Evolutionary conservation across 2,888 invertebrate species (phyloP).

Genomic region (Crocallis elinguaria): DNA sequence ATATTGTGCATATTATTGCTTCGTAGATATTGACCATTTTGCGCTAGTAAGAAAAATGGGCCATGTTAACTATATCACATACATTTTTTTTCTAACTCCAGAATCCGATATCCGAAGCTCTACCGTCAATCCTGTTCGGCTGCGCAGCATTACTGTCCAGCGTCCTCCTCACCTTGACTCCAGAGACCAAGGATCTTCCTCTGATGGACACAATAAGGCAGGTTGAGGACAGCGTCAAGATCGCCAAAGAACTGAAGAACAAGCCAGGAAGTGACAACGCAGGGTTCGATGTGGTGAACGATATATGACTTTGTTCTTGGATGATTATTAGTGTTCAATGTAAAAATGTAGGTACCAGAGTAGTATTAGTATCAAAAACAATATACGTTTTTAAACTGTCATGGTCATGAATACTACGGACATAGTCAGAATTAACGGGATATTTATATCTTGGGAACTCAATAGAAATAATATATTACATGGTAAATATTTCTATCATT

Average conservation of each 20-base stretch:
- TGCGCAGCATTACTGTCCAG: conserved; percentile 62
- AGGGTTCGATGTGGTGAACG: conserved; percentile 5
- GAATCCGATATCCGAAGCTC: conserved; percentile 63
- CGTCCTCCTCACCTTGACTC: conserved; percentile 56
- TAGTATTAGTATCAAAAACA: too few relatives aligned
- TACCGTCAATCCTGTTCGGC: conserved; percentile 74
- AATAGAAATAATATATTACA: too few relatives aligned
- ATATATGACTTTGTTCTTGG: conserved; percentile 3
- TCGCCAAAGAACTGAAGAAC: conserved; percentile 11
- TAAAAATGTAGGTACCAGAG: too few relatives aligned
- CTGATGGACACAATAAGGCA: conserved; percentile 70
- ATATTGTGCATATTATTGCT: too few relatives aligned
- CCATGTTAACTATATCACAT: not conserved
- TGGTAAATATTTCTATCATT: too few relatives aligned
- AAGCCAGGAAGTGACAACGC: conserved; percentile 13
- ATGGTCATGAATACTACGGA: too few relatives aligned
- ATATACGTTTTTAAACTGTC: too few relatives aligned
- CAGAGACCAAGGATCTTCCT: conserved; percentile 67
- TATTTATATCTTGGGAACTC: too few relatives aligned
- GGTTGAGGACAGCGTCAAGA: conserved; percentile 49
- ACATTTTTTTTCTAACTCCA: conserved; percentile 46
- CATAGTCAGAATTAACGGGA: too few relatives aligned
- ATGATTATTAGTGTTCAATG: too few relatives aligned
- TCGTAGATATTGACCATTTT: too few relatives aligned
- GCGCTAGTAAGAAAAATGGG: not conserved